Base-by-base conservation (phyloP, 2,797 vertebrate genomes). In the Coregonus ussuriensis region DNA sequence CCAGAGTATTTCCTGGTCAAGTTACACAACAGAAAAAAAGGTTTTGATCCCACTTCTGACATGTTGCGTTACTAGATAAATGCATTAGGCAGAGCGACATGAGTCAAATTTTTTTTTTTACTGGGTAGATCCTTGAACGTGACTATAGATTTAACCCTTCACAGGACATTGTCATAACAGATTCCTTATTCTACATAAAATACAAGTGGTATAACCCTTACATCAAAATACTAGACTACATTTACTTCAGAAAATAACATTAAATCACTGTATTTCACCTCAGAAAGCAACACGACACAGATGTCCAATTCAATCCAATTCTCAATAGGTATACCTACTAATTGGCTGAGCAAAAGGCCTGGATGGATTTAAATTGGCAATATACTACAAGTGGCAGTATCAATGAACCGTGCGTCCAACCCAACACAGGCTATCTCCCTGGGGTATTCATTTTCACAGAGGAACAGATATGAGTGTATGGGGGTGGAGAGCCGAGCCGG, bases 291-390 rank as follows among this genome's bases (percentile, higher is more conserved):
- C 53, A 56, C 16, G 53, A 56, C 53, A 47, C 41, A 15, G 53
- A 56, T 56, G 53, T 53, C 52, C 15, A 16, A 62, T 63, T 29
- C n/a, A 11, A 6, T 63, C 59, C 6, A 13, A 21, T 62, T 21
- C 56, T 62, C n/a, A 62, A 21, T 7, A 21, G 6, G 56, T 62
- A 6, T 2, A 62, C 56, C n/a, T 62, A 7, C 56, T 25, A 62
- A 62, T 62, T 62, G 56, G 6, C 56, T 33, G 31, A 67, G 11
- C 29, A 52, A 4, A 25, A 53, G 70, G 13, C 90, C 85, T 86
- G 89, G 85, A 91, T 88, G 89, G 70, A 92, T 89, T 90, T 87
- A 87, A 87, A 84, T 88, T 68, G 80, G 84, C 70, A 81, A 89
- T 84, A 89, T 85, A 88, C 59, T 63, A 25, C 21, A 63, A 63